Percentiles rank a stretch among this genome's conserved stretches.
Conservation (phyloP, 2,888 invertebrate species). For the Cephonodes hylas region DNA sequence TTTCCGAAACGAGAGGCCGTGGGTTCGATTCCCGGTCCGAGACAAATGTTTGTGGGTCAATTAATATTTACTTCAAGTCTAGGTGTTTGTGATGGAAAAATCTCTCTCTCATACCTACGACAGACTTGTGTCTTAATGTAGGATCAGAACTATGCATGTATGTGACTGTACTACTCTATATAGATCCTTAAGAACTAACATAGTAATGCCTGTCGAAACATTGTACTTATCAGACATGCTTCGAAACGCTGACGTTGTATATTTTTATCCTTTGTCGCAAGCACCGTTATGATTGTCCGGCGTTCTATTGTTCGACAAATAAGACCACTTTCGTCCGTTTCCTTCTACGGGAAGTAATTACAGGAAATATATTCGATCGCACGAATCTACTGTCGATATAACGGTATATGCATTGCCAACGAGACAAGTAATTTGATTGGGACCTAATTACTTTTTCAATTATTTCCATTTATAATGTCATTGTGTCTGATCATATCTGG, state of each 20-base stretch:
- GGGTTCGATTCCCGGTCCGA: too few species aligned
- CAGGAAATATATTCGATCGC: conserved; percentile 3
- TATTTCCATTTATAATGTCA: background rate
- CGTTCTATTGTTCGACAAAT: background rate
- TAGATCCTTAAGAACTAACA: background rate
- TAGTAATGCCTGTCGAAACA: background rate
- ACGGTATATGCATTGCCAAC: background rate
- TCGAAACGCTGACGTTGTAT: background rate
- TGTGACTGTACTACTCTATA: too few species aligned
- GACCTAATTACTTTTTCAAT: background rate
- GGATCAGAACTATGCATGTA: too few species aligned
- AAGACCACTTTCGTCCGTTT: background rate
- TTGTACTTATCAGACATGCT: background rate
- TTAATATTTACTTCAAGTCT: too few species aligned
- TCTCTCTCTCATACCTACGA: too few species aligned
- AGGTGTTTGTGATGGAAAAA: too few species aligned
- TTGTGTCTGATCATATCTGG: background rate
- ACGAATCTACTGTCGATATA: background rate
- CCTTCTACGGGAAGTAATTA: background rate
- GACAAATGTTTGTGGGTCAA: too few species aligned
- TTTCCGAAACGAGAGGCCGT: too few species aligned
- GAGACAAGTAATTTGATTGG: background rate
- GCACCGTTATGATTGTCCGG: background rate
- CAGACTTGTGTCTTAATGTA: too few species aligned
- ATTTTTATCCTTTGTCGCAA: background rate